Percentiles rank a stretch among this genome's conserved stretches.
These are phyloP conservation scores for Sparus aurata DNA, from an alignment of 2,797 vertebrate genomes.

Conservation along the genomic window DNA sequence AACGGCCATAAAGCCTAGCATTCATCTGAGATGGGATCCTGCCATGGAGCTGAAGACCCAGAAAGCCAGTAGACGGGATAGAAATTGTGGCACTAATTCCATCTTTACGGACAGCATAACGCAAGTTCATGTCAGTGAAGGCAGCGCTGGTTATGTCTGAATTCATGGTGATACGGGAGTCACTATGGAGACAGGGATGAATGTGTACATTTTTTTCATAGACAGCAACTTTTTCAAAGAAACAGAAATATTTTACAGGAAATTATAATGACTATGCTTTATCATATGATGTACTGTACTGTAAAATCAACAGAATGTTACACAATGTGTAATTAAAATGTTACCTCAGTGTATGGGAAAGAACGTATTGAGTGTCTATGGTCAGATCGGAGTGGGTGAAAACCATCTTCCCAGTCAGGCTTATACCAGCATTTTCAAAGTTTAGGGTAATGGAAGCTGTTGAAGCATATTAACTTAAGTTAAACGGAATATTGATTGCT, in stretches of 20 bases:
- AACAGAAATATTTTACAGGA: not conserved
- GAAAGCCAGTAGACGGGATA: slow-evolving; percentile 76
- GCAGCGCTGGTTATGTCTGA: slow-evolving; percentile 74
- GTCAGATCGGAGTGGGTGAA: slow-evolving; percentile 32
- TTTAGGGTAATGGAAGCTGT: slow-evolving; percentile 31
- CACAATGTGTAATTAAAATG: not conserved
- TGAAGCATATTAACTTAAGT: slow-evolving; percentile 10
- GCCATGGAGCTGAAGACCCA: slow-evolving; percentile 80
- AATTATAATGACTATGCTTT: not conserved
- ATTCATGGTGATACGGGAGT: slow-evolving; percentile 65
- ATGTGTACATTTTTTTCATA: not conserved
- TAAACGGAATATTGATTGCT: not conserved
- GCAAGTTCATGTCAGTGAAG: slow-evolving; percentile 76
- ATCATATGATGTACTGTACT: not conserved
- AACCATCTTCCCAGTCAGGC: slow-evolving; percentile 29
- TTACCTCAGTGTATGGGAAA: slow-evolving; percentile 46
- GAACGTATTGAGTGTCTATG: slow-evolving; percentile 19
- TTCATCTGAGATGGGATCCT: slow-evolving; percentile 63
- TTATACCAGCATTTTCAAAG: slow-evolving; percentile 26
- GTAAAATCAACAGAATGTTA: not conserved
- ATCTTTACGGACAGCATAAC: slow-evolving; percentile 61
- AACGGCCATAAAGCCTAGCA: slow-evolving; percentile 82
- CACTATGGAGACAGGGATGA: slow-evolving; percentile 47
- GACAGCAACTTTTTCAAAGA: not conserved
- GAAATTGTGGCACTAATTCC: slow-evolving; percentile 72